These are phyloP conservation scores for Drosophila hamatofila DNA, from an alignment of 2,888 invertebrate genomes.

Conservation along the genomic window DNA sequence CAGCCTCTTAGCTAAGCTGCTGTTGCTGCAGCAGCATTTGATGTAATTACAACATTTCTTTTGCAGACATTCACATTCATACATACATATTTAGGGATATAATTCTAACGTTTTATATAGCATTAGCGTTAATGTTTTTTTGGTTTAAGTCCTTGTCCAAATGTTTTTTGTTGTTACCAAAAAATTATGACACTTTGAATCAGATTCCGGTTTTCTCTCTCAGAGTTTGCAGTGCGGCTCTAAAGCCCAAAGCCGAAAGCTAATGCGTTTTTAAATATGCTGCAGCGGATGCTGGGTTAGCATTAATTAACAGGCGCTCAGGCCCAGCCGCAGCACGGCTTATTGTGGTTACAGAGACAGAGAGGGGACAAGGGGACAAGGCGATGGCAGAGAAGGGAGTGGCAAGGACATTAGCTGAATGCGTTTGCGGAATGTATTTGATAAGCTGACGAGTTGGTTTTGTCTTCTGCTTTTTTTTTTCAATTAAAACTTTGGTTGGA, in stretches of 20 bases:
- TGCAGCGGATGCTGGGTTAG: constrained; percentile 65
- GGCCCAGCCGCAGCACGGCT: constrained; percentile 17
- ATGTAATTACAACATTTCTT: constrained; percentile 67
- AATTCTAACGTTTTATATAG: constrained; percentile 41
- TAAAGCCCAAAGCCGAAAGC: constrained; percentile 58
- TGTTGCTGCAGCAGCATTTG: constrained; percentile 45
- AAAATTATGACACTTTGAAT: constrained; percentile 53
- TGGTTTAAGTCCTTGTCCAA: constrained; percentile 39
- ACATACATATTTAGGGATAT: constrained; percentile 23
- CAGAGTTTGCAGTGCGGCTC: constrained; percentile 42
- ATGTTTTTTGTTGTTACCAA: constrained; percentile 36
- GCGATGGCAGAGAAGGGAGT: neutral
- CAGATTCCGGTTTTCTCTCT: constrained; percentile 10
- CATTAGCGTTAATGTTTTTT: constrained; percentile 50
- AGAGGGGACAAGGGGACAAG: neutral
- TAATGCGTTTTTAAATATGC: constrained; percentile 80
- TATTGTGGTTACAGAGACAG: constrained; percentile 29
- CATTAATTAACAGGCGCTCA: constrained; percentile 70
- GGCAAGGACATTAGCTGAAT: constrained; percentile 13
- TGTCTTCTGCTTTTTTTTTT: neutral
- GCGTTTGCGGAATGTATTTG: neutral
- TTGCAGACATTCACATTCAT: constrained; percentile 17
- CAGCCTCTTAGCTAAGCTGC: constrained; percentile 6
- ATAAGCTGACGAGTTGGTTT: neutral
- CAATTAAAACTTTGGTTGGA: neutral